These are phyloP conservation scores for Helicoverpa assulta DNA, from an alignment of 2,888 invertebrate genomes.

Conservation along the genomic window DNA sequence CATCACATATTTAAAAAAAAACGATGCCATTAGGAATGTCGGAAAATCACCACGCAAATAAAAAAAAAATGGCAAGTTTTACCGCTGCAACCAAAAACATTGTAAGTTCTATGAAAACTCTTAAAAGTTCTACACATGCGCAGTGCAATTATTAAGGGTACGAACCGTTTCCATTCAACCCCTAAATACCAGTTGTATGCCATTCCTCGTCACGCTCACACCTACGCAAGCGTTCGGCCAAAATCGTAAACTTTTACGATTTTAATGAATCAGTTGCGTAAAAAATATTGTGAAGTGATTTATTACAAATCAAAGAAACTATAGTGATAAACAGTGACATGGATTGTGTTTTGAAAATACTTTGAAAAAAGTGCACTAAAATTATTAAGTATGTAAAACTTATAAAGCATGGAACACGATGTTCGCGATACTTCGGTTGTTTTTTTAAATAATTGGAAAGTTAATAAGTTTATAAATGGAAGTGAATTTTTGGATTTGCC, in stretches of 20 bases:
- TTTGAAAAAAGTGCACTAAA: conserved; percentile 21
- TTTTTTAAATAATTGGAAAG: conserved; percentile 75
- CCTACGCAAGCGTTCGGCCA: conserved; percentile 55
- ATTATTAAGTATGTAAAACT: conserved; percentile 39
- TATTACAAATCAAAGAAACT: neutral
- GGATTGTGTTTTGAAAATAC: conserved; percentile 24
- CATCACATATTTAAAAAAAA: too few relatives aligned
- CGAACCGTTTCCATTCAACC: conserved; percentile 75
- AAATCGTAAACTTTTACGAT: conserved; percentile 75
- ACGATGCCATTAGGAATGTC: too few relatives aligned
- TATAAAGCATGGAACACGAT: conserved; percentile 82
- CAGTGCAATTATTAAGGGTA: conserved; percentile 65
- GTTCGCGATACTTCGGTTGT: conserved; percentile 67
- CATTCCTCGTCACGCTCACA: conserved; percentile 63
- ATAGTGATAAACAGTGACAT: conserved; percentile 29
- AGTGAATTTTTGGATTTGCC: conserved; percentile 82
- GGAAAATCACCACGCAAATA: neutral
- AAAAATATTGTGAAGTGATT: conserved; percentile 22
- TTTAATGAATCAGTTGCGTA: conserved; percentile 24
- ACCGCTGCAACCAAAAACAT: neutral
- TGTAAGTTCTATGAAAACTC: conserved; percentile 41
- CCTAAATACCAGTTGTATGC: conserved; percentile 74
- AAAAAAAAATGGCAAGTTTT: too few relatives aligned
- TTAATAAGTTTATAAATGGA: conserved; percentile 84
- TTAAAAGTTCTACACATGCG: conserved; percentile 80